These are phyloP conservation scores for Graptemys geographica DNA, from an alignment of 2,797 vertebrate species.

Conservation along the genomic window DNA sequence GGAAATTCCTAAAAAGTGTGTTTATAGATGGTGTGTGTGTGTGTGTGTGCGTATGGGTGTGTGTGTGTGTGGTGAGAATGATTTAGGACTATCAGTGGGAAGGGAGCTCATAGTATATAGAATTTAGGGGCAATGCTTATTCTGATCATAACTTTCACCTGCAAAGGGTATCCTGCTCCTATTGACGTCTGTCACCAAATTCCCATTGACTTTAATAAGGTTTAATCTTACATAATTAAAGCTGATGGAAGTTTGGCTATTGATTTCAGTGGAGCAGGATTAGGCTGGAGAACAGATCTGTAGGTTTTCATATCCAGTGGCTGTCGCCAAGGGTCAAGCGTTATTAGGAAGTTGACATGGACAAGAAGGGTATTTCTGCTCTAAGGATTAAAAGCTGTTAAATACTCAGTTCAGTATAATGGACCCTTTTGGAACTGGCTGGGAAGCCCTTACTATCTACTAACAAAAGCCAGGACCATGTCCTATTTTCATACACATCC, in stretches of 20 bases:
- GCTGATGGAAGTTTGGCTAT: background rate
- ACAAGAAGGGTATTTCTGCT: background rate
- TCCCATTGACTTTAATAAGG: background rate
- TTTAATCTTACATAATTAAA: background rate
- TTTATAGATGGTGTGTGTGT: background rate
- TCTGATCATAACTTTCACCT: background rate
- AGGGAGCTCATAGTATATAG: background rate
- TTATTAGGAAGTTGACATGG: background rate
- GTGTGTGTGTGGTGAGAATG: background rate
- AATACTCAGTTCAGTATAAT: background rate
- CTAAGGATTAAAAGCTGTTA: background rate
- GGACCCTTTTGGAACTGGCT: background rate
- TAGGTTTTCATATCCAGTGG: background rate
- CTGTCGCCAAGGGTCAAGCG: background rate
- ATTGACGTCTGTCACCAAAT: background rate
- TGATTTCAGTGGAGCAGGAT: background rate
- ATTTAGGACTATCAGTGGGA: background rate
- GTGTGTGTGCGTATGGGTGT: no score
- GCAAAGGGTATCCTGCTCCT: background rate
- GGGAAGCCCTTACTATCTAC: background rate
- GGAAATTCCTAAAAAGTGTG: background rate
- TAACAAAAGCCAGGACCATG: background rate
- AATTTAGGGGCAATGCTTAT: background rate
- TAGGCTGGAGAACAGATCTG: background rate
- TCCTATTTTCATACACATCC: background rate